Conservation (phyloP, 2,113 vertebrate genomes). For the Sturnira hondurensis region DNA sequence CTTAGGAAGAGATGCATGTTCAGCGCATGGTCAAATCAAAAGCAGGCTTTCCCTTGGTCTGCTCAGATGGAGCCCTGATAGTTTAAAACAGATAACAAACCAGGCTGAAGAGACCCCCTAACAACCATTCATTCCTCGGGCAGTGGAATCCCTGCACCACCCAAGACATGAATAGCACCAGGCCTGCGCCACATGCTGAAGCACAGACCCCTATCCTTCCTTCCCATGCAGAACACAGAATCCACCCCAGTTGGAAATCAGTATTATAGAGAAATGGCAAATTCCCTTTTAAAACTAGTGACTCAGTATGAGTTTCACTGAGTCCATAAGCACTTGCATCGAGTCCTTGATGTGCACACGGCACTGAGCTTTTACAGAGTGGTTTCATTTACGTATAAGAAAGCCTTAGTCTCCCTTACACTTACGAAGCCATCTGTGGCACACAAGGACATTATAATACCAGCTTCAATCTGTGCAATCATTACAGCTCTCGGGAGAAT, state of each 20-base stretch:
- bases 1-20: neutral
- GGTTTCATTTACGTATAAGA: neutral
- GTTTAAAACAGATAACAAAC: slow-evolving; percentile 48
- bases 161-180: neutral
- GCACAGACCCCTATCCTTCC: neutral
- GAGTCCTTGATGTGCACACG: neutral
- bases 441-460: neutral
- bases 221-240: neutral
- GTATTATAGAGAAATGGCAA: neutral
- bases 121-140: neutral
- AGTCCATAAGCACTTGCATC: neutral
- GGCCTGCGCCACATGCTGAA: fast-evolving
- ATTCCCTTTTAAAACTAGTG: neutral
- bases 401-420: neutral
- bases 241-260: neutral
- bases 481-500: neutral
- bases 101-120: slow-evolving; percentile 15
- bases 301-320: neutral
- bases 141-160: neutral
- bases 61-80: slow-evolving; percentile 18
- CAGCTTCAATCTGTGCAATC: neutral
- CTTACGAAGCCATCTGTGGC: neutral
- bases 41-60: slow-evolving; percentile 58
- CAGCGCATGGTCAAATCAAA: slow-evolving; percentile 56
- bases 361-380: neutral